A percentile compares a stretch with the other conserved stretches of the same genome.
phyloP scores from a whole-genome alignment of 2,888 invertebrate species.

The Platerodrilus igneus region DNA sequence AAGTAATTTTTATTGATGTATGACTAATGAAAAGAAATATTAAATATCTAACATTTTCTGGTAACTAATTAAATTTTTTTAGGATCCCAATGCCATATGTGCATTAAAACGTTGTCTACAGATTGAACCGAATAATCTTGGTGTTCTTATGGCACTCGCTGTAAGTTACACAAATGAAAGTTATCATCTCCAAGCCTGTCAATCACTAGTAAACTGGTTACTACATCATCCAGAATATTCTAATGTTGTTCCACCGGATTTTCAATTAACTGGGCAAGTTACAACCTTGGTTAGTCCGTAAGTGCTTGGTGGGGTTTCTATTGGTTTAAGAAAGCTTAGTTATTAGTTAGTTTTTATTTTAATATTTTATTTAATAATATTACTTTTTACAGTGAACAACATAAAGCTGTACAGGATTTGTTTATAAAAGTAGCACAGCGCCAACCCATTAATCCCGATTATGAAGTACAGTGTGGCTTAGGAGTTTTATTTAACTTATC shows the following conservation, averaged over 20 bases:
- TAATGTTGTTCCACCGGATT: conserved; percentile 60
- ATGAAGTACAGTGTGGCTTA: conserved; percentile 89
- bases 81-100: conserved; percentile 87
- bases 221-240: conserved; percentile 76
- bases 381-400: conserved; percentile 48
- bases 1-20: not conserved
- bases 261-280: conserved; percentile 49
- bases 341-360: too few species aligned
- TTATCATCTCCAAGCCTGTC: conserved; percentile 83
- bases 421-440: conserved; percentile 76
- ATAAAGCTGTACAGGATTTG: conserved; percentile 65
- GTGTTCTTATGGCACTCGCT: conserved; percentile 84
- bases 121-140: conserved; percentile 72
- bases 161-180: conserved; percentile 97
- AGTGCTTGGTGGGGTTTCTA: conserved; percentile 31
- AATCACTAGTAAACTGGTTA: conserved; percentile 74
- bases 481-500: conserved; percentile 94
- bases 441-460: conserved; percentile 70
- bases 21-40: too few species aligned
- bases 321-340: too few species aligned
- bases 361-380: conserved; percentile 1
- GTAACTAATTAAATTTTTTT: conserved; percentile 8
- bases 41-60: conserved; percentile 4
- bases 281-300: conserved; percentile 50
- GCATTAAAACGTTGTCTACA: conserved; percentile 82